Percentiles rank a stretch among this genome's conserved stretches.
Evolutionary conservation across 1,140 invertebrate genomes (phyloP).

Genomic region (Odontomachus brunneus): DNA sequence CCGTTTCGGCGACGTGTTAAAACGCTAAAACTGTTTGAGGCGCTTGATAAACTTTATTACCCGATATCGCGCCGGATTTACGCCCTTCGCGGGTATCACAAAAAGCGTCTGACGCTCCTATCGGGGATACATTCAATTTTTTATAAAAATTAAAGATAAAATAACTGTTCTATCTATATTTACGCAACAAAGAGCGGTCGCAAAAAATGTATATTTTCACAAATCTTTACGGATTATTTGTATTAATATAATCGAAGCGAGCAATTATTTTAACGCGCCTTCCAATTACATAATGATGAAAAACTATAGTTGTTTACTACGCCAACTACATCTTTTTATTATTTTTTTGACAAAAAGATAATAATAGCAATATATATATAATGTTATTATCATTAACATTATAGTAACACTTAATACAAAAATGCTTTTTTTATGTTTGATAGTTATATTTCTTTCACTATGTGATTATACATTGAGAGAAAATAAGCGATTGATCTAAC

Average conservation of each 20-base stretch:
- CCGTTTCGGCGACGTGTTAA: slow-evolving; percentile 37
- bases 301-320: no score
- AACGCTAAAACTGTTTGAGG: slow-evolving; percentile 52
- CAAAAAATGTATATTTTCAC: not conserved
- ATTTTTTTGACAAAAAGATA: no score
- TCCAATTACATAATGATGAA: no score
- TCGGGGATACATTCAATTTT: slow-evolving; percentile 15
- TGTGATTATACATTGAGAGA: no score
- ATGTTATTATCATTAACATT: no score
- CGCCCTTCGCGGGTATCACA: slow-evolving; percentile 24
- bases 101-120: slow-evolving; percentile 33
- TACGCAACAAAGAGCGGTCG: slow-evolving; percentile 6
- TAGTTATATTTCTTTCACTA: no score
- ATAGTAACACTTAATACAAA: no score
- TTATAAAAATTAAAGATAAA: slow-evolving; percentile 36
- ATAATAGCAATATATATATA: no score
- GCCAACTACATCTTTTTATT: no score
- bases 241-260: not conserved
- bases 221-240: not conserved
- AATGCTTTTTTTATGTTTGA: no score
- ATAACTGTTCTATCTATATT: not conserved
- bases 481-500: no score
- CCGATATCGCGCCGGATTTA: slow-evolving; percentile 46
- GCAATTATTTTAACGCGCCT: not conserved
- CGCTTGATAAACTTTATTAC: slow-evolving; percentile 54